Evolutionary conservation across 2,113 vertebrate species (phyloP), one percentile per base, ranked within the genome.

Genomic region (Mormoops blainvillei): DNA sequence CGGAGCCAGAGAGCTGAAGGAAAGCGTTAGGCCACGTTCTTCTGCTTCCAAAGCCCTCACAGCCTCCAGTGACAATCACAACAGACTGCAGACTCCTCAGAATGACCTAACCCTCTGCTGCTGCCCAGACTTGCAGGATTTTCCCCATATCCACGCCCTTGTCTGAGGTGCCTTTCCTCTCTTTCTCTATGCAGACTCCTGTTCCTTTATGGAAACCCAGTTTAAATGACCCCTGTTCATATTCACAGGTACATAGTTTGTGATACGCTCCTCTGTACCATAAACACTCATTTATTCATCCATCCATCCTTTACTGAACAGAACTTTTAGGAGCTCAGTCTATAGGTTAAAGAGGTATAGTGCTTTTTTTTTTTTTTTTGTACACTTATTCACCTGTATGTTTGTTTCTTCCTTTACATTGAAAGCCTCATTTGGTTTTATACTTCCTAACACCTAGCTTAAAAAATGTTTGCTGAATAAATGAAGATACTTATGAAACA

Each of bases 371-470:
- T 38, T 45, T 70, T 63, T 36, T 68, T n/a, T n/a, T n/a, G 19
- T 68, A 13, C 1, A 70, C 4, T 43, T 56, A 50, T 38, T 92
- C 19, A 70, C 87, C 58, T 91, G 48, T n/a, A 52, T 91, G 33
- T 89, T 70, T 41, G 24, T 65, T 90, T 97, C 74, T 63, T 94
- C 16, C 76, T 94, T 87, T 77, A 65, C 50, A 71, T 18, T 52
- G 43, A 94, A 87, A 95, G 48, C 88, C 77, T 96, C 92, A 84
- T 87, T 95, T 94, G 87, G 33, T 84, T 97, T 97, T 95, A 90
- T 95, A 45, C n/a, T 91, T 82, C 70, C 63, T 68, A 90, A 92
- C 43, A 41, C 70, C 43, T 89, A 45, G 80, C 43, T 94, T 94
- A 96, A 86, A 87, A 96, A 84, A 96, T 84, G 56, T 94, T 96